phyloP scores from a whole-genome alignment of 2,113 vertebrate genomes.

The Daboia siamensis region DNA sequence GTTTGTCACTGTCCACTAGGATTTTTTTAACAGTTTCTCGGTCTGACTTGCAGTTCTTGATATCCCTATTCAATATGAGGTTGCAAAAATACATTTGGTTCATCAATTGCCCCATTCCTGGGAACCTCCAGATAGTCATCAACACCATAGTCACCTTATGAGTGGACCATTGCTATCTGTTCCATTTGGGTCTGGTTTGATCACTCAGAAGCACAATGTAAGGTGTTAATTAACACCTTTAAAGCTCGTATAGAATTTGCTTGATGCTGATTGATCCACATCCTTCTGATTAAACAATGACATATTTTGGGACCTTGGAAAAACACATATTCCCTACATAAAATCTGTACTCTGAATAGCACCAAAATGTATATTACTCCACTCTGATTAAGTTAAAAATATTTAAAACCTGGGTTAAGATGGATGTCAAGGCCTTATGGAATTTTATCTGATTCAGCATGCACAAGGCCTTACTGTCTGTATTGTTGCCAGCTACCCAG shows the following conservation, averaged over 20 bases:
- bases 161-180: background rate
- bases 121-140: background rate
- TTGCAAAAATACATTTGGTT: background rate
- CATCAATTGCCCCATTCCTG: background rate
- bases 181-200: background rate
- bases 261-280: no score
- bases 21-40: background rate
- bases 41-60: background rate
- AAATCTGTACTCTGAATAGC: background rate
- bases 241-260: background rate
- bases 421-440: background rate
- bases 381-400: background rate
- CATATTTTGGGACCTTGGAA: background rate
- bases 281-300: background rate
- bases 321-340: background rate
- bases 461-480: background rate
- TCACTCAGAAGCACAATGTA: background rate
- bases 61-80: background rate
- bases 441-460: background rate
- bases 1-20: background rate
- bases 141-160: background rate
- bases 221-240: background rate
- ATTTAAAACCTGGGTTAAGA: background rate
- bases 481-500: background rate
- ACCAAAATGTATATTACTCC: background rate